Conservation (phyloP, 2,113 vertebrate genomes). For the Brienomyrus longianalis region DNA sequence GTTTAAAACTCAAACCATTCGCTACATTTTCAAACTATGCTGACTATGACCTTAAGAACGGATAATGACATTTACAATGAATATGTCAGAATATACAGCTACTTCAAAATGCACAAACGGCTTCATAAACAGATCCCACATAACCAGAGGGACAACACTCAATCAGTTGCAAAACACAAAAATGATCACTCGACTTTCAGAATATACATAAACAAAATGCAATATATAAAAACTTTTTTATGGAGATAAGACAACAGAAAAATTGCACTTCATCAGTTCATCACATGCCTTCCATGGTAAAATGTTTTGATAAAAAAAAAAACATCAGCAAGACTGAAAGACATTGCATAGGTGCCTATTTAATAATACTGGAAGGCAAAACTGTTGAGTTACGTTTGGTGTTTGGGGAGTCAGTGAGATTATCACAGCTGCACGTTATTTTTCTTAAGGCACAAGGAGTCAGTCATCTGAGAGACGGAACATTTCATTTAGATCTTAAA, state of each 20-base stretch:
- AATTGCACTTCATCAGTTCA: not conserved
- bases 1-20: not conserved
- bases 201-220: not conserved
- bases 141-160: not conserved
- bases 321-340: constrained; percentile 15
- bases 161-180: not conserved
- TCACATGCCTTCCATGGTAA: not conserved
- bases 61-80: not conserved
- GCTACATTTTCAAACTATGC: not conserved
- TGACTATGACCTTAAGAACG: not conserved
- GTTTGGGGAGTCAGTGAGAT: constrained; percentile 44
- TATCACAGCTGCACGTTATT: not conserved
- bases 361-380: constrained; percentile 27
- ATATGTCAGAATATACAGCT: not conserved
- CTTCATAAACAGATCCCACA: not conserved
- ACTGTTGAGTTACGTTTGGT: constrained; percentile 47
- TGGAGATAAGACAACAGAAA: not conserved
- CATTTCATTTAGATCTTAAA: not conserved
- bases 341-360: constrained; percentile 23
- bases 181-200: not conserved
- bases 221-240: not conserved
- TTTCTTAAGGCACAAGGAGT: not conserved
- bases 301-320: not conserved
- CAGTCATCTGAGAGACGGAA: not conserved
- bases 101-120: not conserved